A percentile compares a stretch with the other conserved stretches of the same genome.
These are phyloP conservation scores for Novumbra hubbsi DNA, from an alignment of 2,797 vertebrate genomes.

Conservation along the genomic window DNA sequence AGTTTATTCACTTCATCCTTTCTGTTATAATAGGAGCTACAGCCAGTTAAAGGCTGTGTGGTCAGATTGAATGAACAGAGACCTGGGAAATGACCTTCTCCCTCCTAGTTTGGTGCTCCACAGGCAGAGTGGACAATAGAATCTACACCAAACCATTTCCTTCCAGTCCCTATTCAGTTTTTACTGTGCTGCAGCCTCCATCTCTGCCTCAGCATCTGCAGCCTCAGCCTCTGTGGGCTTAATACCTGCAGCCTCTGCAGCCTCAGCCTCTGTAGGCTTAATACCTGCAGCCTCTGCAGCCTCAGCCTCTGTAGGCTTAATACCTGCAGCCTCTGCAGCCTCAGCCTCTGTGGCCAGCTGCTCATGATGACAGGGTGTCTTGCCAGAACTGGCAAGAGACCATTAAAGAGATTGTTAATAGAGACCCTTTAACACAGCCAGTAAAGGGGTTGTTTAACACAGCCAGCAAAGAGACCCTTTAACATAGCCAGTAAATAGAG, in stretches of 20 bases:
- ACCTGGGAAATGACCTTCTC: conserved; percentile 24
- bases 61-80: conserved; percentile 20
- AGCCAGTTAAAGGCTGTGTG: conserved; percentile 2
- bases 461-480: conserved; percentile 68
- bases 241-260: no score
- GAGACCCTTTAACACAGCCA: no score
- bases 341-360: conserved; percentile 38
- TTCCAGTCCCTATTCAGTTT: conserved; percentile 4
- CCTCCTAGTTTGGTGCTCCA: conserved; percentile 32
- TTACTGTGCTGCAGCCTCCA: conserved; percentile 40
- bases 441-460: background rate
- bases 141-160: conserved; percentile 28
- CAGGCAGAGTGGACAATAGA: conserved; percentile 12
- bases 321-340: no score
- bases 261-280: no score
- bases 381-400: conserved; percentile 54
- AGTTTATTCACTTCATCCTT: background rate
- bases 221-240: no score
- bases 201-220: no score
- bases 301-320: no score
- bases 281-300: no score
- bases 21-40: conserved; percentile 8
- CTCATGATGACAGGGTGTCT: conserved; percentile 50
- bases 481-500: conserved; percentile 30
- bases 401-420: conserved; percentile 63